Evolutionary conservation across 1,140 invertebrate genomes (phyloP).

Genomic region (Philaenus spumarius): DNA sequence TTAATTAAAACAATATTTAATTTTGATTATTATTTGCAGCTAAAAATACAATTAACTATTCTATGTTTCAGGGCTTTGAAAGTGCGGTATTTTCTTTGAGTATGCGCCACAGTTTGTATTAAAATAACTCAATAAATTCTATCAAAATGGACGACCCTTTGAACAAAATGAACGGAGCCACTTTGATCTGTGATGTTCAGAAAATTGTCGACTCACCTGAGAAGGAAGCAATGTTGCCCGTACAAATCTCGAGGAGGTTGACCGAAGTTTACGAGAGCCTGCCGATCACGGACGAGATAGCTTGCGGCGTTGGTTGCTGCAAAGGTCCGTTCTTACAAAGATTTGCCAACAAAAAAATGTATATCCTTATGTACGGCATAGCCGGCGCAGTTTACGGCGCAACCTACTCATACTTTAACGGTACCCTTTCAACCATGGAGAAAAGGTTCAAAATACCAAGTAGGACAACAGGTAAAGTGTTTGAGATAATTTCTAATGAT

Average conservation of each 20-base stretch:
- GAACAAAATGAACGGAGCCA: too few species aligned
- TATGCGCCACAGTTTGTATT: too few species aligned
- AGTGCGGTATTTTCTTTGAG: too few species aligned
- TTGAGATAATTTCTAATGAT: not conserved
- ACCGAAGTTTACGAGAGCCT: conserved; percentile 40
- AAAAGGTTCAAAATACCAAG: conserved; percentile 75
- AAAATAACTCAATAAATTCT: too few species aligned
- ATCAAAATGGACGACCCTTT: too few species aligned
- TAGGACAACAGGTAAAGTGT: conserved; percentile 55
- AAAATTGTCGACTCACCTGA: too few species aligned
- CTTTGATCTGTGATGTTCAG: too few species aligned
- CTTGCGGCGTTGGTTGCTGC: conserved; percentile 55
- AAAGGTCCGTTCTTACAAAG: conserved; percentile 49
- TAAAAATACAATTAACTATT: too few species aligned
- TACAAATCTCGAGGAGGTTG: conserved; percentile 3
- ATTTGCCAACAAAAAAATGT: conserved; percentile 70
- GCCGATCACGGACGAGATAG: conserved; percentile 53
- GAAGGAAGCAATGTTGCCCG: too few species aligned
- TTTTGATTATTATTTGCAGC: too few species aligned
- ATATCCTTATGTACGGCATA: conserved; percentile 63
- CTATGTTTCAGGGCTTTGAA: too few species aligned
- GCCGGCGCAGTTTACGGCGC: conserved; percentile 65
- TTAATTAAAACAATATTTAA: too few species aligned
- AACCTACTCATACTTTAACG: conserved; percentile 67
- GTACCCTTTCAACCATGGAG: conserved; percentile 70